Evolutionary conservation across 2,113 vertebrate species (phyloP), one percentile per base, ranked within the genome.

Genomic region (Pelmatolapia mariae): DNA sequence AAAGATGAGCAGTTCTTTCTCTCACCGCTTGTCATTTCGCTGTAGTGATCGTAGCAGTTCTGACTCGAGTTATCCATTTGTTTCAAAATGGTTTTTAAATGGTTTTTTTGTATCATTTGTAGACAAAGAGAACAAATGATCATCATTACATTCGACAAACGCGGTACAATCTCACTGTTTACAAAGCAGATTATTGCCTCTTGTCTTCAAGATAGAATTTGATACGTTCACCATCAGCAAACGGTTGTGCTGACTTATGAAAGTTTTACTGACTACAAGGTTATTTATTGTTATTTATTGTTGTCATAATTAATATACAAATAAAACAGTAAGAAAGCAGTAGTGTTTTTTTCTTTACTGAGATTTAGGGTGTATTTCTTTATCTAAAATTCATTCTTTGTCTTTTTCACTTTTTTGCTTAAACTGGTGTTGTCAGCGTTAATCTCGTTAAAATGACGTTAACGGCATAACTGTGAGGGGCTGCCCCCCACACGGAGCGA

Each of bases 271-370:
- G 63, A 89, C 76, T n/a, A 66, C 52, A 83, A 86, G 16, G 45
- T 47, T 80, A 83, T 84, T 86, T 89, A 83, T 85, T 87, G 50
- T 89, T 92, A 82, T 91, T 81, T 88, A 87, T 83, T 86, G 89
- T 81, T 91, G 68, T 88, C 82, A 88, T 86, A 66, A 83, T 87
- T 76, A 89, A 90, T 76, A 83, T 91, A 90, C 33, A 87, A 93
- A 89, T 90, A 82, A 91, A 85, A 2, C 33, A 11, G 7, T 29
- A n/a, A 50, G 29, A 53, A 80, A 52, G 13, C 12, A 7, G 11
- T 73, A 56, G n/a, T 22, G 7, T 7, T 43, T 53, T 71, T 29
- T 10, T 53, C 22, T 19, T 38, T 0, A 24, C 36, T 15, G 36
- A 68, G 12, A 40, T 40, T 22, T 8, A 26, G 4, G 13, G 22